Percentiles rank a stretch among this genome's conserved stretches.
Evolutionary conservation across 2,113 vertebrate genomes (phyloP).

Genomic region (Felis chaus): DNA sequence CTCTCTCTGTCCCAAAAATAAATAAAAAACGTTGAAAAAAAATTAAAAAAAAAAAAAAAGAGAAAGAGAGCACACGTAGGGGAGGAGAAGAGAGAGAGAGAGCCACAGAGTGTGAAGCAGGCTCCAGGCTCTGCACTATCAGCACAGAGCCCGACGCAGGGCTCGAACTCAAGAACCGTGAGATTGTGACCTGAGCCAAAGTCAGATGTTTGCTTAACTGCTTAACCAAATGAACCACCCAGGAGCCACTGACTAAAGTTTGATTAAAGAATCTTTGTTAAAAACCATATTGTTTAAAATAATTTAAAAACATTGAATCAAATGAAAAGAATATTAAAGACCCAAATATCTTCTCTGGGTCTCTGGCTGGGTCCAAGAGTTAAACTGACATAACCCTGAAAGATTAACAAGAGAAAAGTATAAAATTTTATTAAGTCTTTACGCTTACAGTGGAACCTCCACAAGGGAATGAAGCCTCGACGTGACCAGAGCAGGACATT

Average conservation of each 20-base stretch:
- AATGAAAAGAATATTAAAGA: not conserved
- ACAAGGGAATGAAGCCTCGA: not conserved
- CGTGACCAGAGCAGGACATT: not conserved
- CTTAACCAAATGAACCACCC: no score
- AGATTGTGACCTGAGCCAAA: no score
- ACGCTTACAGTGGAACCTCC: not conserved
- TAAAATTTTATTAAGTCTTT: not conserved
- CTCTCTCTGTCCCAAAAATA: no score
- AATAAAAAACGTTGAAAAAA: no score
- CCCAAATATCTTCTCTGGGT: not conserved
- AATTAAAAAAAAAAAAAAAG: no score
- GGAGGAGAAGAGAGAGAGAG: no score
- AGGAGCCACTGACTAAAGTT: not conserved
- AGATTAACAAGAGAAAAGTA: not conserved
- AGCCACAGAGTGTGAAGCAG: no score
- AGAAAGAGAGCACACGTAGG: no score
- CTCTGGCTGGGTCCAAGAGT: not conserved
- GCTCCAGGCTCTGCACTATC: no score
- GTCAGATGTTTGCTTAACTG: no score
- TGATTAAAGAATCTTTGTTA: not conserved
- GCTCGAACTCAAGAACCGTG: no score
- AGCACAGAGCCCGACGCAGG: no score
- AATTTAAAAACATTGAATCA: not conserved
- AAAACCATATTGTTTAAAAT: not conserved
- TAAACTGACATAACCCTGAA: not conserved